Base-by-base conservation (phyloP, 2,113 vertebrate genomes). In the Indicator indicator region DNA sequence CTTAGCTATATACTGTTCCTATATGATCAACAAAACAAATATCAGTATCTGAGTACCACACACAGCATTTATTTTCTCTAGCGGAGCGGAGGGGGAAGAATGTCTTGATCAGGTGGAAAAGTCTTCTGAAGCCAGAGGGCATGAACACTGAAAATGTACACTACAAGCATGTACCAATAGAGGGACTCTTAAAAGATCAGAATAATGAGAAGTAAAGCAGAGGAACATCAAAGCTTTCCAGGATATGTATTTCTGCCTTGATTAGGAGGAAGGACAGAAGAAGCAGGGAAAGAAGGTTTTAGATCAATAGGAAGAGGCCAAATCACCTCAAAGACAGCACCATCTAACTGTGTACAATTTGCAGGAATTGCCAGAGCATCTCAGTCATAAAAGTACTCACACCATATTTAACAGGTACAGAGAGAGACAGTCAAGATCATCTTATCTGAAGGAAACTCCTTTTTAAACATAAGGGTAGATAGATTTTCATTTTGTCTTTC, bases 171-270 rank as follows among this genome's bases (percentile, higher is more conserved):
- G 82, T 91, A 89, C 74, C 82, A 87, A 89, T 54, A 83, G 80
- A 90, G 40, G 74, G 77, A 90, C 87, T 95, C 91, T 96, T 95
- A 80, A 94, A 91, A 91, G 88, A 94, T 95, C 93, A 95, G 96
- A 95, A 95, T 93, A 95, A 91, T 90, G 94, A 96, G 73, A 50
- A 93, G 73, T 82, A 95, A 88, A 93, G 70, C 83, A 86, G 82
- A 88, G 83, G 77, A 67, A 95, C 96, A 97, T 97, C 90, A 96
- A 96, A 97, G 96, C 83, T 89, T 93, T 60, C 60, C 91, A 89
- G 50, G 40, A 80, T 95, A 18, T 84, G 68, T 86, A 36, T 83
- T 92, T 90, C 81, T 96, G 88, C 80, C 94, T 96, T 97, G 90
- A 95, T 97, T 90, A 95, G 91, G 63, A 83, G 55, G 73, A 93